A percentile compares a stretch with the other conserved stretches of the same genome.
phyloP scores from a whole-genome alignment of 2,888 invertebrate species.

The Euphydryas editha region DNA sequence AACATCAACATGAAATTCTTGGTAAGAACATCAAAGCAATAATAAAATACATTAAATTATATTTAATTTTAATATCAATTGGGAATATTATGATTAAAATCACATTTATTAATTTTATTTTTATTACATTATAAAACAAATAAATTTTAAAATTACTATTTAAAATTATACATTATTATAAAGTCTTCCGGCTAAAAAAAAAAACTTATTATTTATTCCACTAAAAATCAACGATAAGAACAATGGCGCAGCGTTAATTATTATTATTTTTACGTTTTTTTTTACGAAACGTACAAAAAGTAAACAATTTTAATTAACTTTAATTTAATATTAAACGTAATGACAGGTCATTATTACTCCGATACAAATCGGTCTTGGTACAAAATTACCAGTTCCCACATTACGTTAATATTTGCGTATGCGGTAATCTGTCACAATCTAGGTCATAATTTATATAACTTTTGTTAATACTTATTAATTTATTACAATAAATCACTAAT shows the following conservation, averaged over 20 bases:
- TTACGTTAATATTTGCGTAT: conserved; percentile 3
- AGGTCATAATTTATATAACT: neutral
- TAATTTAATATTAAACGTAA: neutral
- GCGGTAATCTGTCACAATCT: neutral
- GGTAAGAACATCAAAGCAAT: conserved; percentile 53
- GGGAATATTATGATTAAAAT: too few species aligned
- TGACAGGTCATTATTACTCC: neutral
- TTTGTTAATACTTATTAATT: neutral
- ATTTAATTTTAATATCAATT: neutral
- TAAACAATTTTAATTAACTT: neutral
- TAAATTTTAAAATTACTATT: too few species aligned
- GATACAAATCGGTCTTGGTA: conserved; percentile 11
- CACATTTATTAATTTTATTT: too few species aligned
- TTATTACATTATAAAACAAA: too few species aligned
- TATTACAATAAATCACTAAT: too few species aligned
- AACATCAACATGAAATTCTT: conserved; percentile 68
- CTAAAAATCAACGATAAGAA: neutral
- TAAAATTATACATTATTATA: neutral
- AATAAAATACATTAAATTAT: neutral
- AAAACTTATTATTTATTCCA: neutral
- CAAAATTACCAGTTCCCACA: conserved; percentile 16
- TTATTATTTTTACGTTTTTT: neutral
- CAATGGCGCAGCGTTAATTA: neutral
- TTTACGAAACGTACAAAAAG: neutral
- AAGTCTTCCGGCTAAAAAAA: neutral